Evolutionary conservation across 2,113 vertebrate species (phyloP).

Genomic region (Zeus faber): DNA sequence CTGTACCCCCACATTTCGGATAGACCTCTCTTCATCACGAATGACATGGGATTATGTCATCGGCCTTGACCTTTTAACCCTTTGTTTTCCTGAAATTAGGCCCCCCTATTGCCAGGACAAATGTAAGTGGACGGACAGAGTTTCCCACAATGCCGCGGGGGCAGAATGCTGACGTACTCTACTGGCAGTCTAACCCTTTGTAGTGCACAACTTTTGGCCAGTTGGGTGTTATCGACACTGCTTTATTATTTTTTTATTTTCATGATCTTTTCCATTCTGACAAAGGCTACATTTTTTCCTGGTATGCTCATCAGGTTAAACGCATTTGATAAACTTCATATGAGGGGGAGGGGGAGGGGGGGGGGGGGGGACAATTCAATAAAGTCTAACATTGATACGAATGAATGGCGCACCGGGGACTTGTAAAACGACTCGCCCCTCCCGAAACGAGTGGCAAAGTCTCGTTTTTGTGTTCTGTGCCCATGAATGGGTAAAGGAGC

Average conservation of each 20-base stretch:
- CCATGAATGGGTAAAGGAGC: slow-evolving; percentile 41
- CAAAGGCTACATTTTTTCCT: slow-evolving; percentile 22
- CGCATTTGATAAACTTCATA: slow-evolving; percentile 19
- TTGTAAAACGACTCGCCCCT: slow-evolving; percentile 43
- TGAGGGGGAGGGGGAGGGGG: too few relatives aligned
- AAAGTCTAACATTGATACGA: slow-evolving; percentile 7
- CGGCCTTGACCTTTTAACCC: slow-evolving; percentile 37
- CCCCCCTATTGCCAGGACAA: slow-evolving; percentile 36
- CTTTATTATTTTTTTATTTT: slow-evolving; percentile 17
- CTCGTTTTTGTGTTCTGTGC: too few relatives aligned
- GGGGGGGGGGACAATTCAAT: too few relatives aligned
- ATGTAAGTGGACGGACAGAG: slow-evolving; percentile 47
- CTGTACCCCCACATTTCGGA: slow-evolving; percentile 46
- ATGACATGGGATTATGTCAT: slow-evolving; percentile 40
- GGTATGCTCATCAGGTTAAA: slow-evolving; percentile 38
- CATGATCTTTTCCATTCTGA: slow-evolving; percentile 39
- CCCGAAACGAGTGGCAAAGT: too few relatives aligned
- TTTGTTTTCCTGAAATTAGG: slow-evolving; percentile 44
- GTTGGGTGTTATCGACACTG: slow-evolving; percentile 43
- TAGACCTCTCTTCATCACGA: slow-evolving; percentile 54
- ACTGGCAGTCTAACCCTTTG: slow-evolving; percentile 42
- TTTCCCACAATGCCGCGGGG: slow-evolving; percentile 33
- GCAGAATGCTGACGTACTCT: slow-evolving; percentile 38
- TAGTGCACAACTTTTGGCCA: slow-evolving; percentile 51
- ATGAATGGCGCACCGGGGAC: slow-evolving; percentile 29